Evolutionary conservation across 2,113 vertebrate species (phyloP).

Genomic region (Callaeas wilsoni): DNA sequence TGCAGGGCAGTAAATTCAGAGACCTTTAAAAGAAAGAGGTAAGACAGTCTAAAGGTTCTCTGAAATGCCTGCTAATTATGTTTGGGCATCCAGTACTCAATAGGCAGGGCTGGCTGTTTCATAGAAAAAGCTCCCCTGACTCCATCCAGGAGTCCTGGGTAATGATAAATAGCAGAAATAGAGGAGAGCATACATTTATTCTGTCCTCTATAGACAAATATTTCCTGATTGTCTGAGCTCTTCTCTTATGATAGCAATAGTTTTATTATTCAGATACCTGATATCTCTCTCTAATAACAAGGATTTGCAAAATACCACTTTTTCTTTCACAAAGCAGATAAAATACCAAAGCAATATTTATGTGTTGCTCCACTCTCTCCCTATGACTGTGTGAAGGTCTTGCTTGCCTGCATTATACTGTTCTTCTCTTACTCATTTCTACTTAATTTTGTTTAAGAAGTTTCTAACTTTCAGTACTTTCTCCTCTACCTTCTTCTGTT

Average conservation of each 20-base stretch:
- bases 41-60: constrained; percentile 83
- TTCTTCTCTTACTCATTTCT: not conserved
- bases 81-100: constrained; percentile 67
- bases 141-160: not conserved
- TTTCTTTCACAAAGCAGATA: not conserved
- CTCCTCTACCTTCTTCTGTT: constrained; percentile 11
- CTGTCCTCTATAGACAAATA: not conserved
- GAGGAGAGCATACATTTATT: not conserved
- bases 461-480: not conserved
- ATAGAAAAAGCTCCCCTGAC: not conserved
- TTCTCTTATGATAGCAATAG: not conserved
- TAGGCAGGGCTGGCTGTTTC: constrained; percentile 39
- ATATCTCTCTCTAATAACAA: not conserved
- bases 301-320: not conserved
- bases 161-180: not conserved
- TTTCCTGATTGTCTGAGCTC: not conserved
- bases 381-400: not conserved
- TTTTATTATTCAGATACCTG: not conserved
- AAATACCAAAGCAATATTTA: not conserved
- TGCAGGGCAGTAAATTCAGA: constrained; percentile 83
- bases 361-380: not conserved
- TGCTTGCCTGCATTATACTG: constrained; percentile 3
- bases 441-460: not conserved
- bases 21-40: constrained; percentile 81
- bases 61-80: constrained; percentile 79